phyloP scores from a whole-genome alignment of 2,888 invertebrate genomes.

The Dinocampus coccinellae region DNA sequence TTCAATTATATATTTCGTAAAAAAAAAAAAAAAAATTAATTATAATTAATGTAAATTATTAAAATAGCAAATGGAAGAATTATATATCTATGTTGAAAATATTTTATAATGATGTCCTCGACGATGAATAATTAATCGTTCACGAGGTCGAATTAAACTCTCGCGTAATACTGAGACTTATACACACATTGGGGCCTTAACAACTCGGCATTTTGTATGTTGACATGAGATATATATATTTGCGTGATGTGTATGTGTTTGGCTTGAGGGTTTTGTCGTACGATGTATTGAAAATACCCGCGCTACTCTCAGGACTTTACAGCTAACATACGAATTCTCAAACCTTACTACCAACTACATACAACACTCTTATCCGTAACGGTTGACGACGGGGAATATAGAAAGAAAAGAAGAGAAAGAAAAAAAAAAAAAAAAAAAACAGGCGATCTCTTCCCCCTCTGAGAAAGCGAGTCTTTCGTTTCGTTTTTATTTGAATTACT shows the following conservation, averaged over 20 bases:
- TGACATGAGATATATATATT: neutral
- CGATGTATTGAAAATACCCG: neutral
- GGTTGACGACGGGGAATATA: slow-evolving; percentile 8
- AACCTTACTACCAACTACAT: neutral
- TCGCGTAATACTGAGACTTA: slow-evolving; percentile 30
- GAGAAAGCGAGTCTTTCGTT: neutral
- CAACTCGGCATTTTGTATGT: neutral
- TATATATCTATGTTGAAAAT: neutral
- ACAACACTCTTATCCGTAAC: slow-evolving; percentile 10
- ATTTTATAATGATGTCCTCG: slow-evolving; percentile 28
- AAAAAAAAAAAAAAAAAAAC: neutral
- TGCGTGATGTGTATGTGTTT: neutral
- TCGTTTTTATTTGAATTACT: slow-evolving; percentile 16
- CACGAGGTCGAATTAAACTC: slow-evolving; percentile 45
- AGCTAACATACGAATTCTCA: neutral
- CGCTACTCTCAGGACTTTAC: neutral
- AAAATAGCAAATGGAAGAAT: too few species aligned
- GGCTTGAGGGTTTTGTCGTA: slow-evolving; percentile 16
- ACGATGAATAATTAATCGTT: slow-evolving; percentile 46
- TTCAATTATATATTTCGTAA: too few species aligned
- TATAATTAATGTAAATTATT: too few species aligned
- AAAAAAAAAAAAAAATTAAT: too few species aligned
- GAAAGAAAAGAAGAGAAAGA: slow-evolving; percentile 9
- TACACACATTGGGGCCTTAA: neutral
- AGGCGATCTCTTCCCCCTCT: neutral